phyloP scores from a whole-genome alignment of 2,888 invertebrate genomes.

The Itoplectis maculator region DNA sequence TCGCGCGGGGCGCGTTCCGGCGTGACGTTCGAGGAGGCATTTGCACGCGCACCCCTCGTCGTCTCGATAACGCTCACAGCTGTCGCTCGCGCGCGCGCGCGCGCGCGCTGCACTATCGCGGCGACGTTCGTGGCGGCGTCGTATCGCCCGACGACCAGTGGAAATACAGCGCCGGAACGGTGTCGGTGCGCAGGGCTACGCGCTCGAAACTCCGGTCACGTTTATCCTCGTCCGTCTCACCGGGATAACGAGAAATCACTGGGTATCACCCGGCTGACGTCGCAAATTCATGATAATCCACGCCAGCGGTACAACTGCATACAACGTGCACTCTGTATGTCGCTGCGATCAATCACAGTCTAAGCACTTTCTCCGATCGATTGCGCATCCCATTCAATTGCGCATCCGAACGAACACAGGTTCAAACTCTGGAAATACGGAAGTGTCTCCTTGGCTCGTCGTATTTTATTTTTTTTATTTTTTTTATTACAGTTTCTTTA shows the following conservation, averaged over 20 bases:
- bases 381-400: too few species aligned
- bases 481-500: not conserved
- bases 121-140: slow-evolving; percentile 27
- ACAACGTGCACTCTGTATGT: not conserved
- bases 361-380: not conserved
- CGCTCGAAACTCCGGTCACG: slow-evolving; percentile 11
- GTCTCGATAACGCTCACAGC: slow-evolving; percentile 65
- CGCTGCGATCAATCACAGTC: not conserved
- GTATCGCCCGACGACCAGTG: slow-evolving; percentile 2
- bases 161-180: not conserved
- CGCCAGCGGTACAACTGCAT: not conserved
- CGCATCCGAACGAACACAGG: not conserved
- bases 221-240: not conserved
- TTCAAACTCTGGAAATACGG: too few species aligned
- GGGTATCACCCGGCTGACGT: not conserved
- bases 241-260: slow-evolving; percentile 26
- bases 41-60: slow-evolving; percentile 45
- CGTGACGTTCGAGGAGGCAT: not conserved
- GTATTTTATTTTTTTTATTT: not conserved
- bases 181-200: too few species aligned
- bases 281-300: slow-evolving; percentile 14
- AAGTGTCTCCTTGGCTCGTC: too few species aligned
- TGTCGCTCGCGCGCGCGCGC: slow-evolving; percentile 64
- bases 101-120: slow-evolving; percentile 56
- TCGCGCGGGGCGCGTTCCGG: not conserved